A percentile compares a stretch with the other conserved stretches of the same genome.
Evolutionary conservation across 2,113 vertebrate species (phyloP).

Genomic region (Oxyura jamaicensis): DNA sequence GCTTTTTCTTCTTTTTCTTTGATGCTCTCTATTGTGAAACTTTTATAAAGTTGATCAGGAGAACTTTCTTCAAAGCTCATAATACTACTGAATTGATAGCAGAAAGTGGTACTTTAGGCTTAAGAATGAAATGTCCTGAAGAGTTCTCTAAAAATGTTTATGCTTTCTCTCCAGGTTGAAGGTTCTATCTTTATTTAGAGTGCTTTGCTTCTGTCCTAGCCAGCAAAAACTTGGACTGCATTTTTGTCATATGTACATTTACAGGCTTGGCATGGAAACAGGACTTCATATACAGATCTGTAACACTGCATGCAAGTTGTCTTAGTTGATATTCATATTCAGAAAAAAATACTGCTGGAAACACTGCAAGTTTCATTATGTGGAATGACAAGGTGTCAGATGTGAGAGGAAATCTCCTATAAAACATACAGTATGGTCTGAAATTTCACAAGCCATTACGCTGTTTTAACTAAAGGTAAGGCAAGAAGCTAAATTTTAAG

Average conservation of each 20-base stretch:
- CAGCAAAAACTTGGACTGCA: neutral
- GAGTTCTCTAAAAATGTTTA: neutral
- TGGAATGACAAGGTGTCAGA: neutral
- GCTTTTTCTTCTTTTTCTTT: slow-evolving; percentile 22
- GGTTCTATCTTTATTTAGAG: neutral
- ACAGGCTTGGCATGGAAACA: neutral
- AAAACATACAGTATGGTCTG: neutral
- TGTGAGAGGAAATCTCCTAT: neutral
- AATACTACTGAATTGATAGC: neutral
- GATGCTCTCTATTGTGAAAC: slow-evolving; percentile 4
- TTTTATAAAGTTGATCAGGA: neutral
- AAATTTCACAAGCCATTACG: neutral
- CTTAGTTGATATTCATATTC: neutral
- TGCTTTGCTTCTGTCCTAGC: neutral
- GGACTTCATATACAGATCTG: neutral
- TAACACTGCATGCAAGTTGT: neutral
- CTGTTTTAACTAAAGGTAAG: neutral
- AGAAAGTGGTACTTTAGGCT: neutral
- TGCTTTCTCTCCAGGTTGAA: neutral
- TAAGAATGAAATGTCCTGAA: neutral
- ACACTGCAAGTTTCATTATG: neutral
- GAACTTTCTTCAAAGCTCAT: neutral
- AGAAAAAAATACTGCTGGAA: neutral
- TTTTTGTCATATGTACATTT: neutral
- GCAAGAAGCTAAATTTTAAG: neutral